A percentile compares a stretch with the other conserved stretches of the same genome.
Evolutionary conservation across 2,888 invertebrate genomes (phyloP).

Genomic region (Incurvaria masculella): DNA sequence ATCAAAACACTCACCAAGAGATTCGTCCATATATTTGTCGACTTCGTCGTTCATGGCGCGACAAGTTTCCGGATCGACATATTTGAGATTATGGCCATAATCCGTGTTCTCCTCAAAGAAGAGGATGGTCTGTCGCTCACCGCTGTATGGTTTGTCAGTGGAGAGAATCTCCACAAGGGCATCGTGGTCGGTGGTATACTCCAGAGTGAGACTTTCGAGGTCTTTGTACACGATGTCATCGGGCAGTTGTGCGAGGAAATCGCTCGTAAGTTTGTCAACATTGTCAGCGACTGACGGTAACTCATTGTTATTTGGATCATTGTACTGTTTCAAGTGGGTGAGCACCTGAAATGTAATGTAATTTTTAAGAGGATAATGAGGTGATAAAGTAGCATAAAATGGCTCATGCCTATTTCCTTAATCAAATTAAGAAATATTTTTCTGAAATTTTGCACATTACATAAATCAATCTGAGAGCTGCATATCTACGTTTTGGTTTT

Average conservation of each 20-base stretch:
- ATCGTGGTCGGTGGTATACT: neutral
- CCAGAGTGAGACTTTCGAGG: neutral
- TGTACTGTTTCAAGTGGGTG: neutral
- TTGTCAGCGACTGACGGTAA: neutral
- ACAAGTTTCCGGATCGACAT: neutral
- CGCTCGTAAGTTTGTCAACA: neutral
- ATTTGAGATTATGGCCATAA: neutral
- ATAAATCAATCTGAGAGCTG: too few relatives aligned
- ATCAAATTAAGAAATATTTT: too few relatives aligned
- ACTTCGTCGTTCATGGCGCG: neutral
- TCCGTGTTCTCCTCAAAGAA: neutral
- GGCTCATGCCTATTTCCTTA: too few relatives aligned
- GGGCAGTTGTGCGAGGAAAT: neutral
- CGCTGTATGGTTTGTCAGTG: neutral
- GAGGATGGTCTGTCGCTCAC: neutral
- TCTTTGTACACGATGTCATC: neutral
- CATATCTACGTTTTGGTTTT: too few relatives aligned
- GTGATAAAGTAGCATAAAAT: too few relatives aligned
- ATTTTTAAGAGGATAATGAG: too few relatives aligned
- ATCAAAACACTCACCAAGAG: neutral
- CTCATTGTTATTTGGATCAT: neutral
- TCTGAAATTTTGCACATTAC: too few relatives aligned
- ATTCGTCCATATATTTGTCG: neutral
- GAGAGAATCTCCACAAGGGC: neutral
- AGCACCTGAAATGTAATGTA: neutral